phyloP scores from a whole-genome alignment of 2,113 vertebrate genomes.

The Microtus oregoni region DNA sequence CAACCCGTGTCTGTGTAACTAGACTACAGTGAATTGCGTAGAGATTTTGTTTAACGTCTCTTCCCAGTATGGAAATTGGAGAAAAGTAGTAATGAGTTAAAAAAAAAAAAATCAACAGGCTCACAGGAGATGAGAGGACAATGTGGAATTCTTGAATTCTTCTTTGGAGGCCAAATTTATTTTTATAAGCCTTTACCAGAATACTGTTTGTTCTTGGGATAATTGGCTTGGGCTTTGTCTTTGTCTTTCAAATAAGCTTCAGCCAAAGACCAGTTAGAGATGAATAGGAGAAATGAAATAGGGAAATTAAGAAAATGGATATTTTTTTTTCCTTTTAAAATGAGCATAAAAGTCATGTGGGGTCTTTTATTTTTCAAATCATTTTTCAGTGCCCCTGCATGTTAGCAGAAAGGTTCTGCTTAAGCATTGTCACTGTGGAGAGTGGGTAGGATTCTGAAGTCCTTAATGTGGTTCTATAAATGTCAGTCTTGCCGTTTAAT shows the following conservation, averaged over 20 bases:
- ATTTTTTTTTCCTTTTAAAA: not conserved
- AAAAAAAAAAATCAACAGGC: not conserved
- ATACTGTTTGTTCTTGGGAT: slow-evolving; percentile 33
- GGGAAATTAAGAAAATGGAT: slow-evolving; percentile 25
- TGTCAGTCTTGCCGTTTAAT: not conserved
- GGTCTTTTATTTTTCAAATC: not conserved
- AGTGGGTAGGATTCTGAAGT: not conserved
- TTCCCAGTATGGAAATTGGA: slow-evolving; percentile 23
- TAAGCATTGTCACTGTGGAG: not conserved
- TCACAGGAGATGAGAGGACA: slow-evolving; percentile 61
- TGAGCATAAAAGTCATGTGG: not conserved
- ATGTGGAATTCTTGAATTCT: slow-evolving; percentile 53
- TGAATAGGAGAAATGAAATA: slow-evolving; percentile 63
- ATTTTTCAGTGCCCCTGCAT: slow-evolving; percentile 39
- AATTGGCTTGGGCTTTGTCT: slow-evolving; percentile 49
- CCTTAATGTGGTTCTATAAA: slow-evolving; percentile 62
- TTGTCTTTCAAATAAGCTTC: not conserved
- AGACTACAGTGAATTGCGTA: not conserved
- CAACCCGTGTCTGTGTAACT: slow-evolving; percentile 64
- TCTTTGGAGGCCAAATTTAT: slow-evolving; percentile 68
- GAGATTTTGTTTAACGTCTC: slow-evolving; percentile 11
- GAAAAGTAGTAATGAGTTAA: not conserved
- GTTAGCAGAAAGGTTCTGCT: slow-evolving; percentile 23
- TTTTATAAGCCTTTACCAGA: slow-evolving; percentile 64
- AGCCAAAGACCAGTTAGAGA: not conserved